Conservation (phyloP, 2,888 invertebrate species). For the Dioctria linearis region DNA sequence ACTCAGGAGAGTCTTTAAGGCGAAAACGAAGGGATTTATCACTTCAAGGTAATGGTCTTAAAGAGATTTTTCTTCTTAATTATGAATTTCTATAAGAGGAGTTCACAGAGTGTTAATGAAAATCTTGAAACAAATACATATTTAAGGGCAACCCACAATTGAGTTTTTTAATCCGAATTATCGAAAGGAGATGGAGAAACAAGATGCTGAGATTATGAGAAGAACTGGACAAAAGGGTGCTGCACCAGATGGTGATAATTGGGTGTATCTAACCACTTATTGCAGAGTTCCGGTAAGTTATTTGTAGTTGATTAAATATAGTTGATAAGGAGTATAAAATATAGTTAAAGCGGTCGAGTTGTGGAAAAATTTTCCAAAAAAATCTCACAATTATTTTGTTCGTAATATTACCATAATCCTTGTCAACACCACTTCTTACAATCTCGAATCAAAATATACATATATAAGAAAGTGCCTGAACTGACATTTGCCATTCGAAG, state of each 20-base stretch:
- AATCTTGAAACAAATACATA: conserved; percentile 10
- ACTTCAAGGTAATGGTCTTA: conserved; percentile 48
- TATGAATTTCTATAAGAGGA: not conserved
- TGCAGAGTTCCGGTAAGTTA: conserved; percentile 85
- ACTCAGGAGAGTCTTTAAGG: conserved; percentile 25
- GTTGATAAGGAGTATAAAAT: too few relatives aligned
- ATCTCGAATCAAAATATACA: too few relatives aligned
- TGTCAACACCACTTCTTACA: too few relatives aligned
- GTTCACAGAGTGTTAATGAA: conserved; percentile 10
- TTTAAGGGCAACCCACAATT: conserved; percentile 74
- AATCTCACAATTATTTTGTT: too few relatives aligned
- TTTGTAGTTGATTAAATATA: too few relatives aligned
- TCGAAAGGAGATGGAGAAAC: conserved; percentile 77
- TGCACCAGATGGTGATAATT: conserved; percentile 82
- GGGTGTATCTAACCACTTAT: conserved; percentile 91
- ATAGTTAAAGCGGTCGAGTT: too few relatives aligned
- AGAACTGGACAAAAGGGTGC: conserved; percentile 77
- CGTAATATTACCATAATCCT: too few relatives aligned
- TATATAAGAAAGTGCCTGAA: too few relatives aligned
- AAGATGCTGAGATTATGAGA: conserved; percentile 76
- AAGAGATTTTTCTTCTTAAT: not conserved
- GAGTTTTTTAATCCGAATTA: conserved; percentile 84
- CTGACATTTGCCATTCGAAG: too few relatives aligned
- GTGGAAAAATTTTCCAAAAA: too few relatives aligned
- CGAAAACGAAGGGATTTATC: conserved; percentile 52